Conservation (phyloP, 1,140 invertebrate species). For the Drosophila melanica region DNA sequence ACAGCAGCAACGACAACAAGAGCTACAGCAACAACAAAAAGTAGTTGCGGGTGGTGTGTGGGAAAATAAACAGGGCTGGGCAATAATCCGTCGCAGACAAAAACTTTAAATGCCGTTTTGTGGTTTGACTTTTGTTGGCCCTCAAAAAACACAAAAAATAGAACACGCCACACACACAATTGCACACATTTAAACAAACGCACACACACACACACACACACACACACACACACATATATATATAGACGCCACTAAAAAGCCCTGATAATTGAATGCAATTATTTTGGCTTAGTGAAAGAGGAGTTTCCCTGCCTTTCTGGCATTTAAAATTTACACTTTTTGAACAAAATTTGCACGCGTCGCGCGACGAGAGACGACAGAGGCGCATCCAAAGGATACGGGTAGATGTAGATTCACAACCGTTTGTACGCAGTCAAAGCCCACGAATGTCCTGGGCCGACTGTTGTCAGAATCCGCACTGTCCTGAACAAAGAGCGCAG, state of each 20-base stretch:
- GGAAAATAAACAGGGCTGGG: slow-evolving; percentile 48
- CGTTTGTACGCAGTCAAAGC: slow-evolving; percentile 76
- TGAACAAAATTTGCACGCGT: slow-evolving; percentile 56
- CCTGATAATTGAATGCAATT: slow-evolving; percentile 43
- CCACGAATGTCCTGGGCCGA: slow-evolving; percentile 71
- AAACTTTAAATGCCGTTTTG: slow-evolving; percentile 76
- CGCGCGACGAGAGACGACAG: slow-evolving; percentile 36
- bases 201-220: slow-evolving; percentile 8
- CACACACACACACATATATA: slow-evolving; percentile 1
- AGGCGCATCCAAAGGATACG: slow-evolving; percentile 4
- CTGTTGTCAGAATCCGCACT: slow-evolving; percentile 44
- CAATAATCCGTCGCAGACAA: slow-evolving; percentile 68
- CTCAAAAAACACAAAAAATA: slow-evolving; percentile 1
- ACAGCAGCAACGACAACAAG: slow-evolving; percentile 35
- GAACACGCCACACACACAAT: slow-evolving; percentile 22
- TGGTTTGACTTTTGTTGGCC: slow-evolving; percentile 66
- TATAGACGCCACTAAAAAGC: slow-evolving; percentile 5
- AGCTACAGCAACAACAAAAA: slow-evolving; percentile 6
- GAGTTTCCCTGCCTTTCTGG: slow-evolving; percentile 13
- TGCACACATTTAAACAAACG: slow-evolving; percentile 3
- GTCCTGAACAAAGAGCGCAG: slow-evolving; percentile 51
- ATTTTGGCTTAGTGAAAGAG: slow-evolving; percentile 26
- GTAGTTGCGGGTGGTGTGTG: background rate
- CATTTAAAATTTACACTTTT: slow-evolving; percentile 39
- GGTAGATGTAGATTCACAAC: slow-evolving; percentile 66